These are phyloP conservation scores for Calcarius lapponicus DNA, from an alignment of 2,797 vertebrate species.

Conservation along the genomic window DNA sequence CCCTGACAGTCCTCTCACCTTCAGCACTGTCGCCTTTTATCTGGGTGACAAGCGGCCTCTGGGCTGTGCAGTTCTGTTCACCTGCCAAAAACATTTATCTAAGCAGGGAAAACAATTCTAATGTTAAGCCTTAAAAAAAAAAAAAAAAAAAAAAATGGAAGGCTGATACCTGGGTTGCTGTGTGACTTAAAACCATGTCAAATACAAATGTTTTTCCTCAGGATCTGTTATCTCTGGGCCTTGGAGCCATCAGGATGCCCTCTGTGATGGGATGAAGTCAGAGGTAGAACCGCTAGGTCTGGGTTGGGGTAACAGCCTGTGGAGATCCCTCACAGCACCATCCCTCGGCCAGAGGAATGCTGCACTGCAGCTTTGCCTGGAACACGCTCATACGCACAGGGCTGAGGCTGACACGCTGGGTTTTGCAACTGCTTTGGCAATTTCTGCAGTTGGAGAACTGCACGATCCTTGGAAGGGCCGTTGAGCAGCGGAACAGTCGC, in stretches of 20 bases:
- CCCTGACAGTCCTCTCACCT: neutral
- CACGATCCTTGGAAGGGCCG: neutral
- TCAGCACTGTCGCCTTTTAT: neutral
- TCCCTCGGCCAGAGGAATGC: neutral
- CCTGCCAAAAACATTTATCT: neutral
- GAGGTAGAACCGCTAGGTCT: fast-evolving
- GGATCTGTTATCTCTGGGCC: slow-evolving; percentile 60
- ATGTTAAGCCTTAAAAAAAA: neutral
- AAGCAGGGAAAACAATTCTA: neutral
- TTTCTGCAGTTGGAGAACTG: neutral
- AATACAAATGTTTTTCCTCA: slow-evolving; percentile 69
- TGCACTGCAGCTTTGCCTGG: neutral
- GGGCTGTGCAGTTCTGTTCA: neutral
- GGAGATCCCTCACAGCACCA: neutral
- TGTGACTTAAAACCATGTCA: slow-evolving; percentile 58
- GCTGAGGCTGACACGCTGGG: neutral
- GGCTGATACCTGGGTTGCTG: slow-evolving; percentile 62
- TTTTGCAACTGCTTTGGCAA: neutral
- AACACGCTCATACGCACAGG: fast-evolving
- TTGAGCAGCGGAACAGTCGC: fast-evolving
- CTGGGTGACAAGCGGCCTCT: neutral
- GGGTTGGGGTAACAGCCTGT: neutral
- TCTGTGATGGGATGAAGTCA: slow-evolving; percentile 6
- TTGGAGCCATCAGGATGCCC: slow-evolving; percentile 70
- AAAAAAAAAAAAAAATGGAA: neutral